Evolutionary conservation across 2,888 invertebrate genomes (phyloP).

Genomic region (Crossocerus cetratus): DNA sequence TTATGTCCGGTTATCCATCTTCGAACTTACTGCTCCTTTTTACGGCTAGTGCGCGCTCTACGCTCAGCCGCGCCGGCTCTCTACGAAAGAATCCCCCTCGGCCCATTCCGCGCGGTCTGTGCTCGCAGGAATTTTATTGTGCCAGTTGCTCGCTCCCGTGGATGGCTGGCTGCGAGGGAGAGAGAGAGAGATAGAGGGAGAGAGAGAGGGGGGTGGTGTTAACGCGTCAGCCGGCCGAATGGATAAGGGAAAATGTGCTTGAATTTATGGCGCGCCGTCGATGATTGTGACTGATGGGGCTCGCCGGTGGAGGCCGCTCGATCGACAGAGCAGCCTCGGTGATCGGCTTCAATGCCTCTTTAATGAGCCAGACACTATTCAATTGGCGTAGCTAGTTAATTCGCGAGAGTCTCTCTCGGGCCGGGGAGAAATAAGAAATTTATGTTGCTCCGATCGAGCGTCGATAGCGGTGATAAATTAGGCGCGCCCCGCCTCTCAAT

Average conservation of each 20-base stretch:
- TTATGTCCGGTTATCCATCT: constrained; percentile 59
- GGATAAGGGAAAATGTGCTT: constrained; percentile 19
- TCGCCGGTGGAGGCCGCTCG: background rate
- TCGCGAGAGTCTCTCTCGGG: background rate
- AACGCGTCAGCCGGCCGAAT: too few relatives aligned
- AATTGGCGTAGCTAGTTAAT: background rate
- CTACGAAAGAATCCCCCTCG: background rate
- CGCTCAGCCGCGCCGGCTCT: background rate
- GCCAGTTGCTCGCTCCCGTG: background rate
- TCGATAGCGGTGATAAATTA: constrained; percentile 2
- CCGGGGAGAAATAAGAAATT: background rate
- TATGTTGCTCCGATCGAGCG: background rate
- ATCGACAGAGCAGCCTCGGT: background rate
- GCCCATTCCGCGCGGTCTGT: background rate
- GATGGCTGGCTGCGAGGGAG: background rate
- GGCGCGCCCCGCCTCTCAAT: background rate
- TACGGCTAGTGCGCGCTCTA: constrained; percentile 14
- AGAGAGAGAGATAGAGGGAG: background rate
- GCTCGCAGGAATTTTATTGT: constrained; percentile 22
- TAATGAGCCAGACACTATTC: background rate
- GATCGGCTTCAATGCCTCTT: background rate
- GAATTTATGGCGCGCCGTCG: constrained; percentile 12
- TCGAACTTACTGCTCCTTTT: constrained; percentile 50
- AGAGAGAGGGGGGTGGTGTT: too few relatives aligned
- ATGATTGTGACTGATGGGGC: background rate